Evolutionary conservation across 1,140 invertebrate genomes (phyloP).

Genomic region (Arctopsyche grandis): DNA sequence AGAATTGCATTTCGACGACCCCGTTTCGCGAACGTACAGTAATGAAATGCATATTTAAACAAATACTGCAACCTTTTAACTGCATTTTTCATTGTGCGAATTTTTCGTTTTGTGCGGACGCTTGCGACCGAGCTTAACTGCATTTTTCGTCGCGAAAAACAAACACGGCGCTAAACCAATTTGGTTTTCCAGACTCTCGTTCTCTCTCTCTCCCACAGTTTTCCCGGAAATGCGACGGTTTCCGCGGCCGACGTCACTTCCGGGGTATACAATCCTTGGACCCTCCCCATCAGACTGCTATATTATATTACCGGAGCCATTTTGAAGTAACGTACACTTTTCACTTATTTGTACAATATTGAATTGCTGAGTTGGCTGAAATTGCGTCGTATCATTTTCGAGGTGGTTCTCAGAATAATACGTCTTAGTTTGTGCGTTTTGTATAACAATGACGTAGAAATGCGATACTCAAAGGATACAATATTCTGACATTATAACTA

Average conservation of each 20-base stretch:
- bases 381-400: background rate
- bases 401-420: background rate
- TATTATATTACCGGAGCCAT: background rate
- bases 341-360: slow-evolving; percentile 34
- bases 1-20: background rate
- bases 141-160: slow-evolving; percentile 27
- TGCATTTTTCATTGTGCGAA: background rate
- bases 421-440: no score
- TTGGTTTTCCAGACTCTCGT: slow-evolving; percentile 1
- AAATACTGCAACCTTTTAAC: background rate
- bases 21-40: background rate
- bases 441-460: no score
- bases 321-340: background rate
- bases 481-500: no score
- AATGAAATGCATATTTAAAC: background rate
- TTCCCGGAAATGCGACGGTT: background rate
- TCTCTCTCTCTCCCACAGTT: no score
- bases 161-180: slow-evolving; percentile 44
- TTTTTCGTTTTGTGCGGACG: slow-evolving; percentile 8
- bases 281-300: no score
- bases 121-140: slow-evolving; percentile 16
- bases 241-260: slow-evolving; percentile 1
- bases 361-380: slow-evolving; percentile 30
- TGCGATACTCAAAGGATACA: no score
- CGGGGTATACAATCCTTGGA: background rate